Conservation (phyloP, 2,797 vertebrate species). For the Paramormyrops hopkinsi region DNA sequence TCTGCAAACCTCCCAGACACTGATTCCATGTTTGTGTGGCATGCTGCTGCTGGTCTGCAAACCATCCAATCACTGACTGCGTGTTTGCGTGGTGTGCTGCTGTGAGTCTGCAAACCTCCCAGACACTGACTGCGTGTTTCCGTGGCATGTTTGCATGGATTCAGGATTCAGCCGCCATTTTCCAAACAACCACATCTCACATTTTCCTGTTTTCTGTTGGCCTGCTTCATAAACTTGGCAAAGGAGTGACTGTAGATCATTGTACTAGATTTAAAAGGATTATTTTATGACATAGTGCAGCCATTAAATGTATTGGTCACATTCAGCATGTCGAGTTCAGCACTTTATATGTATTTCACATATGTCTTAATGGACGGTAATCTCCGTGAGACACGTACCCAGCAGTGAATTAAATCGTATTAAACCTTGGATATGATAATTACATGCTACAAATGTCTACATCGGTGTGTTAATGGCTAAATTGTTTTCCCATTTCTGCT, state of each 20-base stretch:
- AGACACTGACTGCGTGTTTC: neutral
- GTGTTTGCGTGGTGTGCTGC: neutral
- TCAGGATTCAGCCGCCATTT: neutral
- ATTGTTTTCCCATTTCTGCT: constrained; percentile 15
- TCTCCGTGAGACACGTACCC: neutral
- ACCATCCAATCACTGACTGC: neutral
- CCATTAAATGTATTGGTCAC: neutral
- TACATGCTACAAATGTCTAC: constrained; percentile 8
- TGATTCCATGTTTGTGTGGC: neutral
- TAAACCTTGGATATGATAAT: neutral
- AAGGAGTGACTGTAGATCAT: neutral
- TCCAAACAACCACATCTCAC: neutral
- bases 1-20: neutral
- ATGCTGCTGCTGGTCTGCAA: neutral
- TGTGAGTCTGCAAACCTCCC: neutral
- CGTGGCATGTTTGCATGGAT: neutral
- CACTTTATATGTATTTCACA: neutral
- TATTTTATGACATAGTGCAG: neutral
- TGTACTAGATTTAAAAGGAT: neutral
- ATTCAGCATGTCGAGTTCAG: neutral
- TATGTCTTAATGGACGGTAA: neutral
- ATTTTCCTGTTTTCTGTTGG: neutral
- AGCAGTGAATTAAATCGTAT: neutral
- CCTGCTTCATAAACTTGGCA: neutral
- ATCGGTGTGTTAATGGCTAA: constrained; percentile 14